Evolutionary conservation across 2,888 invertebrate species (phyloP).

Genomic region (Eristalis arbustorum): DNA sequence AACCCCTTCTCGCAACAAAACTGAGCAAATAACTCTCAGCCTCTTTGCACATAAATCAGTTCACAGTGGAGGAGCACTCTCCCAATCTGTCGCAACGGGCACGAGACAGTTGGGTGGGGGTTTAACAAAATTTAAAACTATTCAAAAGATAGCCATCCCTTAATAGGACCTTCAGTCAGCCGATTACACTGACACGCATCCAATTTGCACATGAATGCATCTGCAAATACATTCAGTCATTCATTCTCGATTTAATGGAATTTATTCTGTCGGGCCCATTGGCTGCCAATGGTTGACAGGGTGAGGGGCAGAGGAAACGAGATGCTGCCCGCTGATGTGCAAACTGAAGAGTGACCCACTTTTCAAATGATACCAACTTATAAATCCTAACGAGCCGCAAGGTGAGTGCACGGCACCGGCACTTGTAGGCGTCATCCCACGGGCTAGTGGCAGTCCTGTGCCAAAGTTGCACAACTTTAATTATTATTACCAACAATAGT

Average conservation of each 20-base stretch:
- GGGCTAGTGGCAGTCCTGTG: not conserved
- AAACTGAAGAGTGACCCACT: conserved; percentile 42
- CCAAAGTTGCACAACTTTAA: conserved; percentile 51
- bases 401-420: conserved; percentile 17
- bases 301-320: not conserved
- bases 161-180: conserved; percentile 21
- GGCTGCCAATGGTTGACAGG: conserved; percentile 45
- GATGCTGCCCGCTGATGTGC: conserved; percentile 18
- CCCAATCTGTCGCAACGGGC: too few species aligned
- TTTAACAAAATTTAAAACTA: not conserved
- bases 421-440: not conserved
- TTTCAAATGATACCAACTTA: conserved; percentile 38
- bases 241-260: conserved; percentile 24
- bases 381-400: conserved; percentile 51
- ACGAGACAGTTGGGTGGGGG: not conserved
- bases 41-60: not conserved
- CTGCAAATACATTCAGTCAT: conserved; percentile 44
- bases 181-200: conserved; percentile 44
- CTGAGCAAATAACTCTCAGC: not conserved
- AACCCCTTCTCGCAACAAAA: not conserved
- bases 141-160: not conserved
- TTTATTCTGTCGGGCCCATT: conserved; percentile 52
- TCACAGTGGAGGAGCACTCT: not conserved
- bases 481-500: conserved; percentile 20
- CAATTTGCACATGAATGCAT: conserved; percentile 50